These are phyloP conservation scores for Aphelinus certus DNA, from an alignment of 1,140 invertebrate species.

Conservation along the genomic window DNA sequence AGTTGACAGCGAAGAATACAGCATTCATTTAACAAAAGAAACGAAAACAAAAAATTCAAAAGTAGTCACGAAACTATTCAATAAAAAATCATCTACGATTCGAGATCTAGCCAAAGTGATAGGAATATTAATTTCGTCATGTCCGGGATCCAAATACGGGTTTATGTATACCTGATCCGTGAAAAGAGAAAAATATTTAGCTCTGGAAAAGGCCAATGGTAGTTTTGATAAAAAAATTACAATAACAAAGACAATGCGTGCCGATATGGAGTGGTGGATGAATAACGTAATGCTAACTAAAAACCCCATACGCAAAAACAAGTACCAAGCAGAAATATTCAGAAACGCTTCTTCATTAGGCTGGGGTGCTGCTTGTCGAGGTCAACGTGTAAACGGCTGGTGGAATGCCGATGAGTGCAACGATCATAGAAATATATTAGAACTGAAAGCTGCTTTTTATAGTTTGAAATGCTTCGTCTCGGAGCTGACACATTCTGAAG, in stretches of 20 bases:
- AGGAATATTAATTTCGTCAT: background rate
- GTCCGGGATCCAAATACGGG: background rate
- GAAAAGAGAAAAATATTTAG: background rate
- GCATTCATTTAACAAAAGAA: background rate
- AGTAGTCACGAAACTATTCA: background rate
- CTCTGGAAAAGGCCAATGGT: background rate
- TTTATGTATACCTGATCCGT: background rate
- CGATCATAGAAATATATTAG: background rate
- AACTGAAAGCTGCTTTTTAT: background rate
- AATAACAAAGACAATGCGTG: background rate
- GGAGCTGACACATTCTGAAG: background rate
- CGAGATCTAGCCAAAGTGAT: background rate
- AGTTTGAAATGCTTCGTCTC: background rate
- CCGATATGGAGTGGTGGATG: background rate
- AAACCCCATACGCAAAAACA: background rate
- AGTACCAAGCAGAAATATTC: background rate
- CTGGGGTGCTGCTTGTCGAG: background rate
- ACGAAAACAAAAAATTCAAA: background rate
- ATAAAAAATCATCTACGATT: background rate
- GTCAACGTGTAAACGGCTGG: background rate
- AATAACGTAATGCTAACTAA: background rate
- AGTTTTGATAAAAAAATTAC: background rate
- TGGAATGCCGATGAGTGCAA: background rate
- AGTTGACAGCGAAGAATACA: conserved; percentile 9
- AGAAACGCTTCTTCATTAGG: background rate